Evolutionary conservation across 2,113 vertebrate species (phyloP).

Genomic region (Zosterops lateralis): DNA sequence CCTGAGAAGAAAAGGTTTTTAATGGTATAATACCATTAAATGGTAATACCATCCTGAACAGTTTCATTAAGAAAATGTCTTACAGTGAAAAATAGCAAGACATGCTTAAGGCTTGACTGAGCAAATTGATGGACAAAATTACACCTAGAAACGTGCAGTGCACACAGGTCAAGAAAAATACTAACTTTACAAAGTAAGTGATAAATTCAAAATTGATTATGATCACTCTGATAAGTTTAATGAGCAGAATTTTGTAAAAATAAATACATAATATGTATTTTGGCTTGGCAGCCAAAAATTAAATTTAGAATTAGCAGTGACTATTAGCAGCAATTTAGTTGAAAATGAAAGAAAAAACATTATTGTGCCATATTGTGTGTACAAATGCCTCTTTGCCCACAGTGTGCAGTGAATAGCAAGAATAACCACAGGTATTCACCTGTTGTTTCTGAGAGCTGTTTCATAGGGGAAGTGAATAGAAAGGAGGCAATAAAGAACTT

Average conservation of each 20-base stretch:
- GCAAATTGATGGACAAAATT: neutral
- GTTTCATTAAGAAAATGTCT: neutral
- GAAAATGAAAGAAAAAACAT: neutral
- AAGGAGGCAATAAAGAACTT: neutral
- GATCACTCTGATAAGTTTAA: neutral
- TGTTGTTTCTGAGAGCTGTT: neutral
- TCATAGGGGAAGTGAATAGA: rapidly evolving
- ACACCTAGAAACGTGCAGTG: neutral
- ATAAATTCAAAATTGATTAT: neutral
- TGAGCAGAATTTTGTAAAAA: neutral
- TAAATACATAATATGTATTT: neutral
- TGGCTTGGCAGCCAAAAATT: neutral
- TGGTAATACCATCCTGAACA: neutral
- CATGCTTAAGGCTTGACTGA: neutral
- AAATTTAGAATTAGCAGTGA: neutral
- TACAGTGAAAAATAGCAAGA: neutral
- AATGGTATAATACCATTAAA: neutral
- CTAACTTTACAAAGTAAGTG: neutral
- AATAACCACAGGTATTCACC: neutral
- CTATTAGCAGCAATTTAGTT: neutral
- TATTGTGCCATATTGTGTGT: neutral
- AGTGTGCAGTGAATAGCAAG: neutral
- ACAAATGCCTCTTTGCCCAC: neutral
- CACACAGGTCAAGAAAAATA: neutral
- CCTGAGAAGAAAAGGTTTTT: neutral